Base-by-base conservation (phyloP, 2,113 vertebrate genomes). In the Mandrillus leucophaeus region DNA sequence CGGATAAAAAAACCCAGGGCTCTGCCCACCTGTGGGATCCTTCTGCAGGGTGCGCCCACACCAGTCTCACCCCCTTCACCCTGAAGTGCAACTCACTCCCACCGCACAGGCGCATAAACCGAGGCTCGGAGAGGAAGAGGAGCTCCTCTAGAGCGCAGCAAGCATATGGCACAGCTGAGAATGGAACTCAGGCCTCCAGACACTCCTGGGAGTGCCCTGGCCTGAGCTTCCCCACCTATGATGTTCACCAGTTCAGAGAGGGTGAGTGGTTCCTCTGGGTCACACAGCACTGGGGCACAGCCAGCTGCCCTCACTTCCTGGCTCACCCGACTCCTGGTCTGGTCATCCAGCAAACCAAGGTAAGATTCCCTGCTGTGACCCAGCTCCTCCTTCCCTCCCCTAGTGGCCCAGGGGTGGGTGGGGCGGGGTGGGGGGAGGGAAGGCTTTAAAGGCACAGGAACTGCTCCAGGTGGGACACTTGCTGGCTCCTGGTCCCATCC, bases 381-480 rank as follows among this genome's bases (percentile, higher is more conserved):
- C 87, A 83, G 92, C 95, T 96, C 96, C 96, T 81, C 97, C 97
- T 79, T 82, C 89, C 57, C 35, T 79, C 48, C 85, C 68, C 8
- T 20, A 17, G 76, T 48, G 17, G 73, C 72, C 75, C 17, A 66
- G 66, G 87, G 61, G 27, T 0, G 4, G 59, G 86, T 66, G 66
- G 92, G 59, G 59, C 4, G 0, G 59, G 86, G 43, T 82, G 61
- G 98, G 88, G 87, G 90, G 38, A 97, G 88, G 92, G 90, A 80
- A 93, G 64, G 90, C 52, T 97, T 98, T 98, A 98, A 98, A 98
- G 97, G 92, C 40, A 90, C 96, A 98, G 96, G 83, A 93, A n/a
- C 88, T 64, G 30, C n/a, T 81, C 66, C 84, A 97, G 94, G 97
- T 95, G 48, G 35, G 68, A 79, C n/a, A 35, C 55, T 30, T 48